Base-by-base conservation (phyloP, 2,797 vertebrate genomes). In the Psittacula derbiana region DNA sequence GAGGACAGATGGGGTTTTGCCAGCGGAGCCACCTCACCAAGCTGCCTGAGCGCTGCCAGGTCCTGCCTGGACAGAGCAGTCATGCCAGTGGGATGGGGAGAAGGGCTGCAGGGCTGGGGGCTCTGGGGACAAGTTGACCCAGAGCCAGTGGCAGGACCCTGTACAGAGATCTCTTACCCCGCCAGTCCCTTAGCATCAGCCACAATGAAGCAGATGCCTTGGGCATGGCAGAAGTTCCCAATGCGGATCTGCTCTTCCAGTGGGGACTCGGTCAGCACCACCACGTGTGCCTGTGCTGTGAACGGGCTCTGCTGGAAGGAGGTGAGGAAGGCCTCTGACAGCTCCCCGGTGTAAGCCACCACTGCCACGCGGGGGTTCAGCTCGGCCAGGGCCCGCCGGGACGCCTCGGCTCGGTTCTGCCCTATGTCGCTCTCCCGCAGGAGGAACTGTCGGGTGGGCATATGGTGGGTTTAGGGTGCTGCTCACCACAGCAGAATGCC, bases 151-250 rank as follows among this genome's bases (percentile, higher is more conserved):
- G 30, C 25, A 74, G 47, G 36, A 70, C 36, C 16, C 16, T 16
- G 16, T 1, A 2, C 47, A 67, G 30, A 82, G 14, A 65, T 2
- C 3, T 40, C 70, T 98, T 96, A 99, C 99, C 99, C 99, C 19
- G 98, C 99, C 31, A 99, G 98, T 15, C 99, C 99, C 94, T 97
- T 98, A 71, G 98, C 97, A 52, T 99, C 98, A 6, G 98, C 98
- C 40, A 98, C 98, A 19, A 99, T 97, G 41, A 99, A 98, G 94
- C 91, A 97, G 93, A 99, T 97, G 50, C 95, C 90, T 1, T 6
- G 89, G 12, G 92, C 80, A 83, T 98, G 99, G 96, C 99, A 99
- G 73, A 98, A 97, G 8, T 96, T 76, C 30, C 98, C 98, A 21
- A 99, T 13, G 3, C 11, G 88, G 78, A 97, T 97, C 97, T 99